Evolutionary conservation across 2,113 vertebrate species (phyloP).

Genomic region (Rhea pennata): DNA sequence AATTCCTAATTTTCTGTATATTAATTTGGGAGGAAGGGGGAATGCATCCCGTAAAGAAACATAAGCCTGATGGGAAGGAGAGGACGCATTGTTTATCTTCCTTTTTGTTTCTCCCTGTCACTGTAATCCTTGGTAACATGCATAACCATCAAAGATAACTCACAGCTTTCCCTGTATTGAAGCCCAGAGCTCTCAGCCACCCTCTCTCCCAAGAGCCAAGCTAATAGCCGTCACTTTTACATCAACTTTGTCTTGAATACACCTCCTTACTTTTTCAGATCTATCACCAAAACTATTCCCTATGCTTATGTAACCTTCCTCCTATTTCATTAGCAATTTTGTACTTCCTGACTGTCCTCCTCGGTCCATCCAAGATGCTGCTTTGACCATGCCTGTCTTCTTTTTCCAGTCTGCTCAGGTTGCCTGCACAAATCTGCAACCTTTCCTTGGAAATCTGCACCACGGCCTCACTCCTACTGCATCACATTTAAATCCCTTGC

Average conservation of each 20-base stretch:
- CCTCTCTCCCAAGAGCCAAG: background rate
- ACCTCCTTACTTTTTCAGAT: background rate
- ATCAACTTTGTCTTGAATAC: background rate
- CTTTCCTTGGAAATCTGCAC: background rate
- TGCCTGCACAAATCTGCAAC: background rate
- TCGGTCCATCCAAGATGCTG: background rate
- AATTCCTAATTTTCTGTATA: background rate
- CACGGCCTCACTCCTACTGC: background rate
- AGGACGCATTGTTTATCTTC: background rate
- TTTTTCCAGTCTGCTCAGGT: background rate
- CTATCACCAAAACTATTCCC: background rate
- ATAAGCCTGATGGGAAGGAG: background rate
- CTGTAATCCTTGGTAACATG: background rate
- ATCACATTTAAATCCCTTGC: background rate
- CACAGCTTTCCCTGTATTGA: background rate
- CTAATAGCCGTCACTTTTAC: background rate
- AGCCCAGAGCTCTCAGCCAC: accelerated
- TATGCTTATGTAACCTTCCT: background rate
- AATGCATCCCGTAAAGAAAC: background rate
- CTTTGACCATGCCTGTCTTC: background rate
- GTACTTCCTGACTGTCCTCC: background rate
- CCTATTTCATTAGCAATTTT: background rate
- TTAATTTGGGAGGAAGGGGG: background rate
- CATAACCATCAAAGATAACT: background rate
- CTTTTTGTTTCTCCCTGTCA: background rate